phyloP scores from a whole-genome alignment of 2,797 vertebrate species.

The Dermochelys coriacea region DNA sequence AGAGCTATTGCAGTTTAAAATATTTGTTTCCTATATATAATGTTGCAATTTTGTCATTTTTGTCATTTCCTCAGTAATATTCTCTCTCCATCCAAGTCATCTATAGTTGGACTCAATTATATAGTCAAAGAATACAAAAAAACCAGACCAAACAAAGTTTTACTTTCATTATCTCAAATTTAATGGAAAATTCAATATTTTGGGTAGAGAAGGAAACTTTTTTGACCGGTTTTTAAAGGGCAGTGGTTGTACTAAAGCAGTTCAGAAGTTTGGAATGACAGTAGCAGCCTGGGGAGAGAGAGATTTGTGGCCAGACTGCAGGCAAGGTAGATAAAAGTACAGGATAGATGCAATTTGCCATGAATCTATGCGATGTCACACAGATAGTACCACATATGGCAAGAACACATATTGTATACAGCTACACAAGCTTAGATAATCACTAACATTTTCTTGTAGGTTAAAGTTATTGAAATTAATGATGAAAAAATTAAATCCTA shows the following conservation, averaged over 20 bases:
- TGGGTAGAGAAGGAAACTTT: neutral
- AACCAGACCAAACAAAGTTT: neutral
- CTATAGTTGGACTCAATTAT: neutral
- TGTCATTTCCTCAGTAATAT: neutral
- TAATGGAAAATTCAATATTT: neutral
- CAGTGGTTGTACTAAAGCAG: rapidly evolving
- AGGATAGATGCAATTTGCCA: neutral
- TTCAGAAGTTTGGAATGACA: neutral
- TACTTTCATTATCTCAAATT: neutral
- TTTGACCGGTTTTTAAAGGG: neutral
- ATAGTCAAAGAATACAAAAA: neutral
- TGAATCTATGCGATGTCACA: neutral
- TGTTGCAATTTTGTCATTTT: neutral
- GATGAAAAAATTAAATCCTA: neutral
- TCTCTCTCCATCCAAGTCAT: neutral
- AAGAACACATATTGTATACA: neutral
- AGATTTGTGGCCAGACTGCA: neutral
- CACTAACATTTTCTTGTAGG: rapidly evolving
- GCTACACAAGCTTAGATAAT: neutral
- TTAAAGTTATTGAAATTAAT: neutral
- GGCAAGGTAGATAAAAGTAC: neutral
- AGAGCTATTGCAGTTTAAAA: neutral
- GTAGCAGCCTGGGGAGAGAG: neutral
- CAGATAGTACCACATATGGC: neutral
- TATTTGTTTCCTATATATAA: neutral